phyloP scores from a whole-genome alignment of 1,140 invertebrate species.

The Drosophila rhopaloa region DNA sequence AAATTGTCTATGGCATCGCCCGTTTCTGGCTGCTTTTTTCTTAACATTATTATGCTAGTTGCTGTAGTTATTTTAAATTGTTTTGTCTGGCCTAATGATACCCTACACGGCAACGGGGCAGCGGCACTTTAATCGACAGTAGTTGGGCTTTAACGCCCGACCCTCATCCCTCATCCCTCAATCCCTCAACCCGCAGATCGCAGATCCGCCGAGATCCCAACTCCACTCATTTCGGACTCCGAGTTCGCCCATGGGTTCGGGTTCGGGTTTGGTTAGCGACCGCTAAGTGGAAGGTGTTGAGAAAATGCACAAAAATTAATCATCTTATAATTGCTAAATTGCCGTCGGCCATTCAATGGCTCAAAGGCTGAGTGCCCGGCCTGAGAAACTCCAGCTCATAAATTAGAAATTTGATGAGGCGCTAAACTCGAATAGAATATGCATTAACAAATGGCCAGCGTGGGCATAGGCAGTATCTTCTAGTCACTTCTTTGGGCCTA shows the following conservation, averaged over 20 bases:
- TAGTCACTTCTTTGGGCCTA: conserved; percentile 2
- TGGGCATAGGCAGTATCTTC: conserved; percentile 23
- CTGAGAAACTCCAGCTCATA: conserved; percentile 44
- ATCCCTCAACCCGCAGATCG: conserved; percentile 2
- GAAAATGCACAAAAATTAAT: conserved; percentile 82
- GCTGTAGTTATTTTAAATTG: conserved; percentile 82
- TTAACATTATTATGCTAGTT: conserved; percentile 80
- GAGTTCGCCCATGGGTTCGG: conserved; percentile 5
- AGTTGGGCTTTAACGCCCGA: conserved; percentile 73
- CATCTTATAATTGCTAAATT: conserved; percentile 82
- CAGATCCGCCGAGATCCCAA: conserved; percentile 1
- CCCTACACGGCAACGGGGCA: conserved; percentile 63
- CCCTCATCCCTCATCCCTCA: conserved; percentile 26
- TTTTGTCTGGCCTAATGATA: conserved; percentile 80
- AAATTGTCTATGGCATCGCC: conserved; percentile 68
- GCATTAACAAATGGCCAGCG: conserved; percentile 45
- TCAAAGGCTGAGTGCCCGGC: conserved; percentile 10
- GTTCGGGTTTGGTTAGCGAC: conserved; percentile 39
- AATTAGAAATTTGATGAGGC: conserved; percentile 61
- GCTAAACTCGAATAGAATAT: conserved; percentile 50
- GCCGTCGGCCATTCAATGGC: conserved; percentile 56
- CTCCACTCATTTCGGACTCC: conserved; percentile 2
- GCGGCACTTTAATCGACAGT: conserved; percentile 80
- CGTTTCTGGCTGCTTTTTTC: conserved; percentile 35
- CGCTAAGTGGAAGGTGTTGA: conserved; percentile 81